Evolutionary conservation across 2,888 invertebrate genomes (phyloP), one percentile per base, ranked within the genome.

Genomic region (Lochmaea capreae): DNA sequence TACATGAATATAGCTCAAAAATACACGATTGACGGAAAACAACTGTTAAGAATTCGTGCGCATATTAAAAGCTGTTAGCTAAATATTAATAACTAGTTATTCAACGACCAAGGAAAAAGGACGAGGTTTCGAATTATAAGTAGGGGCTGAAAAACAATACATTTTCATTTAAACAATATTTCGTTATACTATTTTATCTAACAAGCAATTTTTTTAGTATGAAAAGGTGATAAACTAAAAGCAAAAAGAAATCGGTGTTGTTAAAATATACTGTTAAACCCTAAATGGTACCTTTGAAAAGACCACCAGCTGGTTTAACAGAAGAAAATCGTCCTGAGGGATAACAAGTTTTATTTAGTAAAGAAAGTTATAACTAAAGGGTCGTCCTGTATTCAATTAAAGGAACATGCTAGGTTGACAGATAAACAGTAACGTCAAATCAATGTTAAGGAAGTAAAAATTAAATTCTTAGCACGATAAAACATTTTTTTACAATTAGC

Each of bases 51-150:
- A 9, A 39, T 8, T 39, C 6, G 33, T 46, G 52, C 33, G 59
- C 42, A 69, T 65, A 58, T 65, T 39, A 54, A 39, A 79, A 79
- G 78, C 78, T 39, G 75, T 78, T 77, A 79, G 78, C 76, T 22
- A 66, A 69, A 75, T 69, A 70, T 63, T 70, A 71, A 59, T 58
- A 65, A 71, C 46, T 65, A 33, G n/a, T 88, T 87, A 88, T 86
- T 89, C 87, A 84, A 87, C 83, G 82, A 88, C 87, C 83, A 90
- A 86, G 88, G 90, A 90, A 85, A 90, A 90, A 74, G 90, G 91
- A 86, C 89, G 87, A 80, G 90, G 90, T 87, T 89, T 89, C 81
- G 89, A 87, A 88, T 90, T 90, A 88, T 90, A 90, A 86, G 89
- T 88, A 85, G 87, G 86, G 87, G 90, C 90, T 90, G 91, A 88